Conservation (phyloP, 2,113 vertebrate genomes). For the Poicephalus gulielmi region DNA sequence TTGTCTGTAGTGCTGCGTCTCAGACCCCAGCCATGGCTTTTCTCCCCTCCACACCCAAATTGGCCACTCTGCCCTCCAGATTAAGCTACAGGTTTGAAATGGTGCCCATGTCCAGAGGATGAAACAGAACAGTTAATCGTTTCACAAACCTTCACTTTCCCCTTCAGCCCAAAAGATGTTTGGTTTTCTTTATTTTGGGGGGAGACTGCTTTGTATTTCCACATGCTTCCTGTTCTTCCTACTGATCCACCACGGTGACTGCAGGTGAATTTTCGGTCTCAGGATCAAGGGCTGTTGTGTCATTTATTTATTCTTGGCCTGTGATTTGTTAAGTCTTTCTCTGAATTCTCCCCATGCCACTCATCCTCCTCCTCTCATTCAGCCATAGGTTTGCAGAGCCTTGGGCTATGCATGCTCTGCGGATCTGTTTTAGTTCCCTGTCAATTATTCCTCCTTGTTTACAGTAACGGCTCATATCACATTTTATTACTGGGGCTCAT, state of each 20-base stretch:
- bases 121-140: background rate
- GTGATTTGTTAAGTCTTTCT: background rate
- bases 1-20: background rate
- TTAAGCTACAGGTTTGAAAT: background rate
- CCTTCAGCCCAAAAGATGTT: background rate
- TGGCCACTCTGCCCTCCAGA: background rate
- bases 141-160: background rate
- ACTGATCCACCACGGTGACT: background rate
- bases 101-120: background rate
- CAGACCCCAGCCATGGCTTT: background rate
- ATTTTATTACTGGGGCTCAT: slow-evolving; percentile 38
- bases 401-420: background rate
- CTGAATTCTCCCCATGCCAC: background rate
- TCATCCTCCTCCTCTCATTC: background rate
- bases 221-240: background rate
- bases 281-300: background rate
- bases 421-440: slow-evolving; percentile 55
- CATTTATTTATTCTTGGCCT: background rate
- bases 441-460: slow-evolving; percentile 62
- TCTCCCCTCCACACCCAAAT: background rate
- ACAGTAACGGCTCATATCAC: slow-evolving; percentile 39
- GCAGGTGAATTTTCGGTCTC: background rate
- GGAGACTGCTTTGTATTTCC: background rate
- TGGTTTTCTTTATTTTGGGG: background rate
- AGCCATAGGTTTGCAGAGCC: slow-evolving; percentile 3